These are phyloP conservation scores for Lordiphosa collinella DNA, from an alignment of 1,140 invertebrate species.

Conservation along the genomic window DNA sequence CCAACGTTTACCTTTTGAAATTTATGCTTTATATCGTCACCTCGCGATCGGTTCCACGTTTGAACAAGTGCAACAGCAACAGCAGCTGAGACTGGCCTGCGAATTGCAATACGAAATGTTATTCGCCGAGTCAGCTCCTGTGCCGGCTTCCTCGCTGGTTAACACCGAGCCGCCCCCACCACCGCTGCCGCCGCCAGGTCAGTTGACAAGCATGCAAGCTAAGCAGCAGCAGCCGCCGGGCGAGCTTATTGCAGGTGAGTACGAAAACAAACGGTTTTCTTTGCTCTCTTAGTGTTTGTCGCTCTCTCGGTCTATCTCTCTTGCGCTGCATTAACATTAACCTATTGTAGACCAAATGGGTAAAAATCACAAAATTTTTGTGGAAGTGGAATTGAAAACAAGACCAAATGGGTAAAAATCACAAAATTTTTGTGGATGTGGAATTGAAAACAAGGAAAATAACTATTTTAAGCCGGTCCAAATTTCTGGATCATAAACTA, in stretches of 20 bases:
- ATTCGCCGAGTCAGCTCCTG: constrained; percentile 37
- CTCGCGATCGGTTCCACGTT: constrained; percentile 66
- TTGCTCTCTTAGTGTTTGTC: not conserved
- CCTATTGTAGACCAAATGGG: not conserved
- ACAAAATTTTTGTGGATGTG: too few species aligned
- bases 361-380: too few species aligned
- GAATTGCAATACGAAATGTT: constrained; percentile 62
- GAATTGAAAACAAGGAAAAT: too few species aligned
- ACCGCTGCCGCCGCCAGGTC: constrained; percentile 24
- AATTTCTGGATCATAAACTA: too few species aligned
- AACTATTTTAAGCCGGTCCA: too few species aligned
- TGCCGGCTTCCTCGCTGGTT: too few species aligned
- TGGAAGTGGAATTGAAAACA: too few species aligned
- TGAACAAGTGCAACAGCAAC: constrained; percentile 76
- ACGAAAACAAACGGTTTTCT: constrained; percentile 1
- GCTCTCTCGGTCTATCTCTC: not conserved
- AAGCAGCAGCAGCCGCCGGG: constrained; percentile 43
- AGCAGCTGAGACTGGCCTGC: constrained; percentile 64
- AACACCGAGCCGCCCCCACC: constrained; percentile 36
- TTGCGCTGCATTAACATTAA: not conserved
- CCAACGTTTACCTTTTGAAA: constrained; percentile 54
- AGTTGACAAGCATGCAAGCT: constrained; percentile 26
- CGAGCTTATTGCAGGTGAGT: constrained; percentile 58
- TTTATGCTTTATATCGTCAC: constrained; percentile 78
- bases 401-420: too few species aligned